These are phyloP conservation scores for Pseudomyrmex cubaensis DNA, from an alignment of 1,140 invertebrate species.

Conservation along the genomic window DNA sequence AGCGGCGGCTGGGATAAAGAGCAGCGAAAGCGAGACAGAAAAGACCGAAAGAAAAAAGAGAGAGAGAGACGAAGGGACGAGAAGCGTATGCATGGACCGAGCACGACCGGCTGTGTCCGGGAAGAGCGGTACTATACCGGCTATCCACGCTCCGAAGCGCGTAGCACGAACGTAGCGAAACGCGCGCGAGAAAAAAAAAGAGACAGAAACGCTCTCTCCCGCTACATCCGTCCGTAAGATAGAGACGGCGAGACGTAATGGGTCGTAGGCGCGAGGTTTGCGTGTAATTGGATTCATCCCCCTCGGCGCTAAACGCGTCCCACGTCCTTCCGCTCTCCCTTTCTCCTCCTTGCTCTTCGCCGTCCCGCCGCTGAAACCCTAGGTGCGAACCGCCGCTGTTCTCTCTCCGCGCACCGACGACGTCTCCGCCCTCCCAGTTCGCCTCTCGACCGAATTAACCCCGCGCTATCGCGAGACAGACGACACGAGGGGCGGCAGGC, in stretches of 20 bases:
- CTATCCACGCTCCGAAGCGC: conserved; percentile 11
- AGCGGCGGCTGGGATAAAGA: conserved; percentile 39
- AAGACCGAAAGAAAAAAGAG: neutral
- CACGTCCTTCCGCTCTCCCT: conserved; percentile 45
- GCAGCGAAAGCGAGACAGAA: conserved; percentile 55
- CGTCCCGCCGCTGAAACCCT: conserved; percentile 44
- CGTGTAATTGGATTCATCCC: conserved; percentile 83
- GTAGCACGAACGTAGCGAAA: conserved; percentile 18
- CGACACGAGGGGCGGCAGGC: conserved; percentile 52
- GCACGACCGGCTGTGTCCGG: conserved; percentile 24
- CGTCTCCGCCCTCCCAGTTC: conserved; percentile 66
- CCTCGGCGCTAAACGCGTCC: conserved; percentile 64
- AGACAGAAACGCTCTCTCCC: neutral
- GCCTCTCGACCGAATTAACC: conserved; percentile 74
- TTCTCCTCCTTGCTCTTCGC: conserved; percentile 35
- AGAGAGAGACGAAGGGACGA: conserved; percentile 38
- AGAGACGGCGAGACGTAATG: conserved; percentile 77
- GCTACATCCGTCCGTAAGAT: conserved; percentile 17
- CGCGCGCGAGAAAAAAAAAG: conserved; percentile 16
- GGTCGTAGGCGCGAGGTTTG: conserved; percentile 80
- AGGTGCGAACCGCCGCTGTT: conserved; percentile 51
- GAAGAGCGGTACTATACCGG: conserved; percentile 28
- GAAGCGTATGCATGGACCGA: conserved; percentile 63
- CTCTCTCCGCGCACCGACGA: conserved; percentile 38
- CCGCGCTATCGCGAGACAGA: conserved; percentile 69